Conservation (phyloP, 2,113 vertebrate genomes). For the Cyanoramphus novaezelandiae region DNA sequence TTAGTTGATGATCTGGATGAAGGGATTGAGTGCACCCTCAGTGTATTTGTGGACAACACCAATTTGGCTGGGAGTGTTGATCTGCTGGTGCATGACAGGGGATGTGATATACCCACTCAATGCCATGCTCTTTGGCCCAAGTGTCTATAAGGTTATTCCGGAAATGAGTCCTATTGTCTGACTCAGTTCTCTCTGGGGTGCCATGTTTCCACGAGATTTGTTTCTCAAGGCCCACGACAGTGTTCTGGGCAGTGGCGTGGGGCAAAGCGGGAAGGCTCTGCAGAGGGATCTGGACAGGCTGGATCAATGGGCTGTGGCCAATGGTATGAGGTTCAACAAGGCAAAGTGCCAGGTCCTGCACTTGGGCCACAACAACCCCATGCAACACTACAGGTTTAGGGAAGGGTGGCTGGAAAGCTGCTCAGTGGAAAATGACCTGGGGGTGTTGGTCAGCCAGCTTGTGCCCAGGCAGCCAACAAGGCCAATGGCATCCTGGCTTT, state of each 20-base stretch:
- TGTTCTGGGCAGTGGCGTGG: too few species aligned
- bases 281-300: not conserved
- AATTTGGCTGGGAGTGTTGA: not conserved
- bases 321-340: not conserved
- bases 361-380: not conserved
- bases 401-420: not conserved
- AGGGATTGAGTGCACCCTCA: not conserved
- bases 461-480: not conserved
- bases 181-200: too few species aligned
- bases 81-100: not conserved
- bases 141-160: too few species aligned
- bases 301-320: not conserved
- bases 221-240: too few species aligned
- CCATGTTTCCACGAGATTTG: too few species aligned
- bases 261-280: not conserved
- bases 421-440: not conserved
- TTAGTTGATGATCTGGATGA: not conserved
- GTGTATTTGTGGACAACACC: not conserved
- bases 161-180: too few species aligned
- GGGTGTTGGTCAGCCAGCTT: not conserved
- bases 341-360: not conserved
- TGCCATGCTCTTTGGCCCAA: too few species aligned
- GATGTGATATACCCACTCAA: too few species aligned
- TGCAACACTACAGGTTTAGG: not conserved
- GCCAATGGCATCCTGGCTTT: not conserved